A percentile compares a stretch with the other conserved stretches of the same genome.
phyloP scores from a whole-genome alignment of 2,113 vertebrate species.

The Trachemys scripta region DNA sequence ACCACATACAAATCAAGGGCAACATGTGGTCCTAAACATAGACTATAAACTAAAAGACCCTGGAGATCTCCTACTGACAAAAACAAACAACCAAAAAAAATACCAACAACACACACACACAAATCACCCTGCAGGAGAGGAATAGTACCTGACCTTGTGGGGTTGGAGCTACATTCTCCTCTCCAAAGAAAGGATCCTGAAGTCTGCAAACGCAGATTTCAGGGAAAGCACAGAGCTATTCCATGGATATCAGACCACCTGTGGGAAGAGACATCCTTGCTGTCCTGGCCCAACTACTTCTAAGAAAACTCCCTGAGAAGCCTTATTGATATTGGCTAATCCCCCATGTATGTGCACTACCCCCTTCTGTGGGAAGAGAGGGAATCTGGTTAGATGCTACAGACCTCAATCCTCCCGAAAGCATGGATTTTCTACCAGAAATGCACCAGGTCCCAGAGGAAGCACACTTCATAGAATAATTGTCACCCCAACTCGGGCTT shows the following conservation, averaged over 20 bases:
- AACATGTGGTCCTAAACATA: background rate
- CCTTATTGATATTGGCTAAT: background rate
- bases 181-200: background rate
- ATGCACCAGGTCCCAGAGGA: background rate
- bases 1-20: background rate
- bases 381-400: accelerated
- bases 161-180: background rate
- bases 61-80: background rate
- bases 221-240: accelerated
- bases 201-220: background rate
- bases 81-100: background rate
- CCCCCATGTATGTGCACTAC: accelerated
- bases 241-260: background rate
- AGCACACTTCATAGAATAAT: background rate
- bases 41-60: background rate
- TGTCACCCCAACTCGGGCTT: no score
- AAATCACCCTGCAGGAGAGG: background rate
- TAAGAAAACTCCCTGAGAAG: background rate
- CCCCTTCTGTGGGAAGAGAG: background rate
- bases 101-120: background rate
- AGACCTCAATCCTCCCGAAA: background rate
- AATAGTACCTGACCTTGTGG: background rate
- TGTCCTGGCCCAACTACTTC: background rate
- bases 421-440: background rate
- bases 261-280: background rate